These are phyloP conservation scores for Menura novaehollandiae DNA, from an alignment of 2,113 vertebrate species.

Conservation along the genomic window DNA sequence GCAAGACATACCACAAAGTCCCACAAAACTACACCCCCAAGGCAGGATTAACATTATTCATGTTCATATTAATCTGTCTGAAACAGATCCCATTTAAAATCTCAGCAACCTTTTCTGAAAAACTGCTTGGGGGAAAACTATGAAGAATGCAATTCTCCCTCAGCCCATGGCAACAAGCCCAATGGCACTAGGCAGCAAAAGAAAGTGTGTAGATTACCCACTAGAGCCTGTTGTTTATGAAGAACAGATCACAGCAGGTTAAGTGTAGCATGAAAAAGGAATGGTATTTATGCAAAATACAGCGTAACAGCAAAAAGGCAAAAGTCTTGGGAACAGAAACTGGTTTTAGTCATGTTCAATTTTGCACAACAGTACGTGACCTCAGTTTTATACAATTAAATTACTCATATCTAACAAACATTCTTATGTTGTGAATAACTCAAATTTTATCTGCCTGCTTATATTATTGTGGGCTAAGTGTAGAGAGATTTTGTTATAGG, in stretches of 20 bases:
- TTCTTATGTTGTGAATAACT: background rate
- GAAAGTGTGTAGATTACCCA: slow-evolving; percentile 50
- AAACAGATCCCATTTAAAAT: background rate
- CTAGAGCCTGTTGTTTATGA: slow-evolving; percentile 42
- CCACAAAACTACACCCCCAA: background rate
- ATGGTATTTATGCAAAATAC: slow-evolving; percentile 55
- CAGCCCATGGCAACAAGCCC: slow-evolving; percentile 56
- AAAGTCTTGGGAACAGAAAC: background rate
- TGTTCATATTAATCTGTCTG: slow-evolving; percentile 31
- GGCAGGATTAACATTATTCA: slow-evolving; percentile 2
- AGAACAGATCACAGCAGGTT: slow-evolving; percentile 66
- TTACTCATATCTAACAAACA: background rate
- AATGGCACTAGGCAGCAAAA: slow-evolving; percentile 35
- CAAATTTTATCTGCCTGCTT: background rate
- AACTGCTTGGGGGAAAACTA: slow-evolving; percentile 12
- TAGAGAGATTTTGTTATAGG: background rate
- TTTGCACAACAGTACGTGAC: background rate
- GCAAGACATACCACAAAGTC: background rate
- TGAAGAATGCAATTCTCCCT: slow-evolving; percentile 45
- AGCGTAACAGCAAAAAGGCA: slow-evolving; percentile 14
- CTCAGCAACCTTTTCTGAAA: slow-evolving; percentile 26
- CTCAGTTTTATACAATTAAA: background rate
- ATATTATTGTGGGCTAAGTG: background rate
- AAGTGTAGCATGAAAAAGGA: slow-evolving; percentile 37
- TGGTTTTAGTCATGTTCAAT: background rate